Base-by-base conservation (phyloP, 2,113 vertebrate genomes). In the Arenaria interpres region DNA sequence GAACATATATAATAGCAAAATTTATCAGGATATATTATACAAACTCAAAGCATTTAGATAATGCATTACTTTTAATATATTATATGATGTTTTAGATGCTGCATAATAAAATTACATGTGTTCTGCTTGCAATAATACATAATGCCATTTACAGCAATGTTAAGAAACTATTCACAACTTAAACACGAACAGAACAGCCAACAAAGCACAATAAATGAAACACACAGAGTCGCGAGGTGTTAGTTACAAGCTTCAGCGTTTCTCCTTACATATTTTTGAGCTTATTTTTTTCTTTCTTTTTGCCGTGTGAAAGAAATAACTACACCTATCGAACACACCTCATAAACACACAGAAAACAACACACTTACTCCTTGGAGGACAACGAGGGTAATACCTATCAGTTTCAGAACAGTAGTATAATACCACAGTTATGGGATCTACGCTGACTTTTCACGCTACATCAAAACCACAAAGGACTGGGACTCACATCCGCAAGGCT, bases 1-100 rank as follows among this genome's bases (percentile, higher is more conserved):
- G 97, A 97, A 98, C 98, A 98, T 98, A 98, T 98, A 97, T 94
- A 98, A 98, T 98, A 98, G 98, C 98, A 98, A 98, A 98, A 98
- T 98, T 98, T 98, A 97, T 98, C 97, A 95, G 97, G 98, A 98
- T 97, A 98, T 98, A 98, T 98, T 99, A 98, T 98, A 98, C 98
- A 99, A 98, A 99, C 98, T 99, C 98, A 98, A 98, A 98, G 97
- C 98, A 98, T 98, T 99, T 98, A 98, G 98, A 98, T 95, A 98
- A 98, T 97, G 97, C 95, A 96, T 98, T 89, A 97, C 96, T 97
- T 97, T 98, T 97, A 98, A 98, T 98, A 98, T 98, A 98, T 98
- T 98, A 98, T 97, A 98, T 82, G 95, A 97, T 94, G 92, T 97
- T 95, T 97, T 91, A 88, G 88, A 77, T 62, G 79, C 85, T 93